phyloP scores from a whole-genome alignment of 2,888 invertebrate species.

The Orthosia incerta region DNA sequence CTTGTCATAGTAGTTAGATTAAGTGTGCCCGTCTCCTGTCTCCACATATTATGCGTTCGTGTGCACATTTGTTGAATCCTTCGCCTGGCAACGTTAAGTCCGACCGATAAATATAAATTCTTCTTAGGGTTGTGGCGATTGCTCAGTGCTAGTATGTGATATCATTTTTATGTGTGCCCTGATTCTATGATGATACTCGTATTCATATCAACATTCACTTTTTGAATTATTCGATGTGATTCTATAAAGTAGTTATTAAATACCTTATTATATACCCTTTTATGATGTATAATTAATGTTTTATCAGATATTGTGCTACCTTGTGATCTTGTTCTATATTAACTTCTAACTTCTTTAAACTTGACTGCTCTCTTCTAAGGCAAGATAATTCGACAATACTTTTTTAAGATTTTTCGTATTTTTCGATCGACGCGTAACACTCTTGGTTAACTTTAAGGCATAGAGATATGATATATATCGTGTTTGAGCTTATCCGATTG shows the following conservation, averaged over 20 bases:
- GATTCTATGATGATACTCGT: slow-evolving; percentile 55
- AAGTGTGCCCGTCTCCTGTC: background rate
- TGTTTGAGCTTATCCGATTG: slow-evolving; percentile 73
- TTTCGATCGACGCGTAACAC: slow-evolving; percentile 66
- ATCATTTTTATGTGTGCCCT: slow-evolving; percentile 67
- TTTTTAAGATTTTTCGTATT: slow-evolving; percentile 76
- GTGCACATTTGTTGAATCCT: slow-evolving; percentile 2
- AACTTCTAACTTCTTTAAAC: slow-evolving; percentile 72
- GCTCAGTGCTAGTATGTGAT: slow-evolving; percentile 78
- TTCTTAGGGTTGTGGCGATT: slow-evolving; percentile 82
- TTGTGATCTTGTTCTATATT: slow-evolving; percentile 80
- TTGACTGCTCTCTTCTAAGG: slow-evolving; percentile 79
- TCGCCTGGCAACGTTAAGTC: slow-evolving; percentile 14
- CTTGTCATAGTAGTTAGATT: slow-evolving; percentile 21
- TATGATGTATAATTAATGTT: slow-evolving; percentile 68
- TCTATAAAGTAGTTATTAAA: slow-evolving; percentile 67
- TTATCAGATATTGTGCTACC: slow-evolving; percentile 77
- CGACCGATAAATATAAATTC: slow-evolving; percentile 53
- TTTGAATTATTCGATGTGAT: slow-evolving; percentile 75
- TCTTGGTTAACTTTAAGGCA: slow-evolving; percentile 69
- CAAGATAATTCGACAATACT: slow-evolving; percentile 83
- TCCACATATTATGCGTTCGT: background rate
- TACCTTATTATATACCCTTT: slow-evolving; percentile 65
- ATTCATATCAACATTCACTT: slow-evolving; percentile 66
- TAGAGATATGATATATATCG: slow-evolving; percentile 67